Base-by-base conservation (phyloP, 2,888 invertebrate genomes). In the Troides aeacus region DNA sequence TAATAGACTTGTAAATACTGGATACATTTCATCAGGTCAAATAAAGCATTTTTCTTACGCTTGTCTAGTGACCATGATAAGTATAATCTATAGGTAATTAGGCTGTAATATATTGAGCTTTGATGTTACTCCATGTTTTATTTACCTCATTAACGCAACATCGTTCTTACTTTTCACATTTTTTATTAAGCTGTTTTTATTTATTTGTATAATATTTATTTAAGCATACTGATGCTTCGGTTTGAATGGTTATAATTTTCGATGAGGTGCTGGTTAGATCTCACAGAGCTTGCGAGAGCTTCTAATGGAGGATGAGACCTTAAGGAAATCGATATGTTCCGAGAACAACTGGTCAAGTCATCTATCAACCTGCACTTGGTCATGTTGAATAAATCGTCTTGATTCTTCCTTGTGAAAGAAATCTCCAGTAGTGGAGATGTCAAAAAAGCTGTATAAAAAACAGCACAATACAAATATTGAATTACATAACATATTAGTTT, bases 31-130 rank as follows among this genome's bases (percentile, higher is more conserved):
- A 84, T 83, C 85, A 81, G 84, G 81, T 83, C 84, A 85, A 86
- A 87, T 85, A 85, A 84, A 86, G 80, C 83, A 88, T 89, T 82
- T 83, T 83, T 84, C 83, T 81, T 78, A 72, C 74, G 77, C 78
- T 77, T 80, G 83, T 82, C 83, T 77, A 74, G 73, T 74, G 71
- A 72, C 75, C 70, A 66, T 74, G 87, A 88, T 90, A 91, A 90
- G 89, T 86, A 85, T 90, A 90, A 91, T 89, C 79, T 90, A 91
- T 90, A 75, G 86, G 89, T 90, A 90, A 91, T 90, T 90, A 90
- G 83, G 75, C 72, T 73, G 81, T 90, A 89, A 91, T 87, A 89
- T 90, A 91, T 90, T 86, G 88, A 81, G 81, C 82, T 83, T 87
- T 79, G 82, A 87, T 87, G 63, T 70, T 66, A 60, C 56, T 63